Evolutionary conservation across 2,113 vertebrate genomes (phyloP).

Genomic region (Tragelaphus scriptus): DNA sequence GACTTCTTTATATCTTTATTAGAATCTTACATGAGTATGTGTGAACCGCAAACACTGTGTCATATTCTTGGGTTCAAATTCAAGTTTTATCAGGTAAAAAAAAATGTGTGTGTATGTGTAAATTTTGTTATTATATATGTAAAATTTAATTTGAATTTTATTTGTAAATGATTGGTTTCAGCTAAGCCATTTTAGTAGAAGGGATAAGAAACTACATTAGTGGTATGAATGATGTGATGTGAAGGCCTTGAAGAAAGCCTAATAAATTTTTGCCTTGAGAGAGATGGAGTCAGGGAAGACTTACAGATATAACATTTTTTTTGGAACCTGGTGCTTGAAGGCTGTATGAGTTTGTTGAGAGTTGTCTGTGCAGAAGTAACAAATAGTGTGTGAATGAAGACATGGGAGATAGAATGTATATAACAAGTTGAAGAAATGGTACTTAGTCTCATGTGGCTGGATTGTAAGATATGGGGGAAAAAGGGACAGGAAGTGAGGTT

Average conservation of each 20-base stretch:
- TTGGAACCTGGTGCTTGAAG: constrained; percentile 12
- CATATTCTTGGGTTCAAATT: constrained; percentile 99
- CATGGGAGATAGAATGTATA: not conserved
- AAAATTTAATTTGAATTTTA: constrained; percentile 38
- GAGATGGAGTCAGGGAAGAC: not conserved
- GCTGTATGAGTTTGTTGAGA: not conserved
- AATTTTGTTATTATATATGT: constrained; percentile 41
- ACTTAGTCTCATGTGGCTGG: not conserved
- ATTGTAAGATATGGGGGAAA: not conserved
- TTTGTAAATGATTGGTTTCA: constrained; percentile 42
- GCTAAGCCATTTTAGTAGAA: not conserved
- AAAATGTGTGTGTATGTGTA: not conserved
- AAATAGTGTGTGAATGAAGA: constrained; percentile 13
- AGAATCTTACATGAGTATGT: constrained; percentile 97
- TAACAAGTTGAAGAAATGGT: constrained; percentile 8
- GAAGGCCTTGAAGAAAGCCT: constrained; percentile 16
- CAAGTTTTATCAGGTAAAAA: constrained; percentile 96
- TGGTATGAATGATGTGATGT: constrained; percentile 11
- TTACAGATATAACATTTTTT: not conserved
- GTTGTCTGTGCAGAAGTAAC: not conserved
- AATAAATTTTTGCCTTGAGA: constrained; percentile 39
- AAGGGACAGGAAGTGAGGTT: not conserved
- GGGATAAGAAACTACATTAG: not conserved
- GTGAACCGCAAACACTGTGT: constrained; percentile 97
- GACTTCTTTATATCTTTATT: constrained; percentile 97